Evolutionary conservation across 2,888 invertebrate genomes (phyloP).

Genomic region (Catocala sponsa): DNA sequence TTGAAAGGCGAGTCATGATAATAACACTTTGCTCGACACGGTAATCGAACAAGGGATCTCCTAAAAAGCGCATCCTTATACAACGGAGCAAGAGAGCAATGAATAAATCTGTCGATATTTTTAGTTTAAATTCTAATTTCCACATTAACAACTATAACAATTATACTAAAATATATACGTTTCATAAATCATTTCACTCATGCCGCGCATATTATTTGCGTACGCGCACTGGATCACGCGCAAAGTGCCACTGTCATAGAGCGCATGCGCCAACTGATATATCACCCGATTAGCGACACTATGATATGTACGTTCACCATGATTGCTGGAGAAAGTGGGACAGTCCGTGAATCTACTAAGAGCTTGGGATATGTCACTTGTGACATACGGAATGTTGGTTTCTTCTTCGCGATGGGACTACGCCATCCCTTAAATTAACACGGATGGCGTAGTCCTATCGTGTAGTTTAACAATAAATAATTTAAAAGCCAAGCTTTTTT

Average conservation of each 20-base stretch:
- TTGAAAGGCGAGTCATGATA: too few relatives aligned
- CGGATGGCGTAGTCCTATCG: too few relatives aligned
- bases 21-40: too few relatives aligned
- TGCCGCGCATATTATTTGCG: conserved; percentile 35
- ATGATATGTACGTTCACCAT: conserved; percentile 37
- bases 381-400: too few relatives aligned
- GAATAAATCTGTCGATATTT: too few relatives aligned
- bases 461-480: too few relatives aligned
- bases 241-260: conserved; percentile 61
- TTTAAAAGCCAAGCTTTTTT: too few relatives aligned
- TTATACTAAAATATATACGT: conserved; percentile 24
- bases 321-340: conserved; percentile 8
- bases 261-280: conserved; percentile 61
- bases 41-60: too few relatives aligned
- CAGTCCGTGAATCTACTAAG: background rate
- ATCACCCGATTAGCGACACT: conserved; percentile 56
- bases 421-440: too few relatives aligned
- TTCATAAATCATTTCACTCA: conserved; percentile 50
- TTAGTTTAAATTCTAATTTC: conserved; percentile 7
- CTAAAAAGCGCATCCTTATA: too few relatives aligned
- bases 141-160: conserved; percentile 16
- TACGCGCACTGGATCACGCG: conserved; percentile 58
- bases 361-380: background rate
- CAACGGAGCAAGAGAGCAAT: too few relatives aligned
- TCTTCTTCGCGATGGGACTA: too few relatives aligned